phyloP scores from a whole-genome alignment of 2,888 invertebrate species.

The Lamellibrachia satsuma region DNA sequence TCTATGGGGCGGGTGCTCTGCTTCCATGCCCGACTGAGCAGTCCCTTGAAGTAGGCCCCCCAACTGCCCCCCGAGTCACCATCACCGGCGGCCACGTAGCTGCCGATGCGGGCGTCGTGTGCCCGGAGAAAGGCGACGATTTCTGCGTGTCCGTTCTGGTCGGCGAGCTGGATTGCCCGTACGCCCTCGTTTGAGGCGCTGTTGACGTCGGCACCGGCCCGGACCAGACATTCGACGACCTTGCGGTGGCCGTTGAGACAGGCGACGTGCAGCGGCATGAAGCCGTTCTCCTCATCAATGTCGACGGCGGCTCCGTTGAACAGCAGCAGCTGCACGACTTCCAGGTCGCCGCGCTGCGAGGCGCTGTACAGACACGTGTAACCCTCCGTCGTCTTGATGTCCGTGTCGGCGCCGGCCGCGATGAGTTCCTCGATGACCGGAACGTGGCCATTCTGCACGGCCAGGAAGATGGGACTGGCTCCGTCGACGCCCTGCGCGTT shows the following conservation, averaged over 20 bases:
- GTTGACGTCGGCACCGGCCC: constrained; percentile 41
- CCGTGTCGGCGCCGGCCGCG: constrained; percentile 40
- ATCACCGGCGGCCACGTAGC: not conserved
- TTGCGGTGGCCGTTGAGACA: constrained; percentile 43
- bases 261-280: constrained; percentile 45
- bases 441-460: constrained; percentile 48
- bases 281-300: constrained; percentile 41
- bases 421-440: constrained; percentile 43
- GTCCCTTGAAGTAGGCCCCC: constrained; percentile 44
- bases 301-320: constrained; percentile 43
- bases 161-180: constrained; percentile 40
- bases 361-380: constrained; percentile 44
- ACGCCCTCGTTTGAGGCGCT: constrained; percentile 38
- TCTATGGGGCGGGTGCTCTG: constrained; percentile 39
- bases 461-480: constrained; percentile 40
- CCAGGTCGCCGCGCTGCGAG: constrained; percentile 45
- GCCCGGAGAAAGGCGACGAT: constrained; percentile 40
- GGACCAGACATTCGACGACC: constrained; percentile 45
- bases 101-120: constrained; percentile 22
- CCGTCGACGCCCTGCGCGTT: constrained; percentile 38
- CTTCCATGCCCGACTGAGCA: constrained; percentile 40
- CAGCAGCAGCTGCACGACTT: constrained; percentile 45
- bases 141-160: constrained; percentile 46
- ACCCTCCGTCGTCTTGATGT: constrained; percentile 35
- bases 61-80: constrained; percentile 28